phyloP scores from a whole-genome alignment of 2,113 vertebrate species.

The Myiopsitta monachus region DNA sequence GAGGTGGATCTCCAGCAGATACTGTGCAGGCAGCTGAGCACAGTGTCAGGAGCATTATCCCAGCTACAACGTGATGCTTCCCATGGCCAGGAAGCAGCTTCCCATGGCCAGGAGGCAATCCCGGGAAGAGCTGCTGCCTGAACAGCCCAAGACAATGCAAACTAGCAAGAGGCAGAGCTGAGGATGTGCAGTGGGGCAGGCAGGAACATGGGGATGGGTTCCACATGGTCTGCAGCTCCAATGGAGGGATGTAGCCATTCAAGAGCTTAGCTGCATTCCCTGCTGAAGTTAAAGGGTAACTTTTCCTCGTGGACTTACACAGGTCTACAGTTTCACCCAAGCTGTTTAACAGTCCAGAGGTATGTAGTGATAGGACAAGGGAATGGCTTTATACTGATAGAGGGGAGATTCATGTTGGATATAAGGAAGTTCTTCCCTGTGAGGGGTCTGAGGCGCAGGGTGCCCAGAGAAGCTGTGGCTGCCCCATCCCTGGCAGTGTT shows the following conservation, averaged over 20 bases:
- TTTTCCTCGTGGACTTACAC: not conserved
- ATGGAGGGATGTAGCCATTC: not conserved
- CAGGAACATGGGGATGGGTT: not conserved
- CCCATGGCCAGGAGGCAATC: not conserved
- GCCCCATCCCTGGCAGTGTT: not conserved
- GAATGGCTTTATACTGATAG: not conserved
- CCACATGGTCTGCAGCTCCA: not conserved
- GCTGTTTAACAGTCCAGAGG: not conserved
- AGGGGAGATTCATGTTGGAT: not conserved
- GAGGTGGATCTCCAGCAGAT: not conserved
- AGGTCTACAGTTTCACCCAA: not conserved
- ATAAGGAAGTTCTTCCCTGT: not conserved
- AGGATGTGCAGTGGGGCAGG: accelerated
- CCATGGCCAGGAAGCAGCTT: not conserved
- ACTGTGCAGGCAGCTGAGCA: not conserved
- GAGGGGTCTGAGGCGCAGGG: not conserved
- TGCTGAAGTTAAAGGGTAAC: not conserved
- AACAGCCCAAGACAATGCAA: not conserved
- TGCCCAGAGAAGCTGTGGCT: not conserved
- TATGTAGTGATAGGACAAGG: not conserved
- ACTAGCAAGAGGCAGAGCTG: not conserved
- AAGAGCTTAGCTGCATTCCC: not conserved
- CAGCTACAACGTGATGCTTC: not conserved
- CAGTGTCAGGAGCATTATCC: accelerated
- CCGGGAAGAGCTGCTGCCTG: not conserved